Base-by-base conservation (phyloP, 2,113 vertebrate species). In the Nycticryphes semicollaris region DNA sequence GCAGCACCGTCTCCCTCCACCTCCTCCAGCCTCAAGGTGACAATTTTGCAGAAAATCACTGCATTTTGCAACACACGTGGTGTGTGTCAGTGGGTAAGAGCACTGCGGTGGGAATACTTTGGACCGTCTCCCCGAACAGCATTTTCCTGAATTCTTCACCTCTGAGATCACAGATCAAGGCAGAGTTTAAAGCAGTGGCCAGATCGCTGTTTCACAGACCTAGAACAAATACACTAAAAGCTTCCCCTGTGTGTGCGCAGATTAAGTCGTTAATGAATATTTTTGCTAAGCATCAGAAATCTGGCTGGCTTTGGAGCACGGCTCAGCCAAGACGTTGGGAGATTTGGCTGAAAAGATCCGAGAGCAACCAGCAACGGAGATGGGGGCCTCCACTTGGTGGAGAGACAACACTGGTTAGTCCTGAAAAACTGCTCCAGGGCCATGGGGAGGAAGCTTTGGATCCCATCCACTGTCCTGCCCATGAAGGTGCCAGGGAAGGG, bases 221-320 rank as follows among this genome's bases (percentile, higher is more conserved):
- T 80, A 47, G 70, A 95, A 90, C 94, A 97, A 96, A 97, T 53
- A 84, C 95, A 23, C 89, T 88, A 75, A 96, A 94, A 94, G 89
- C 96, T 86, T 95, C 94, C 89, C 93, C 85, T 78, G 81, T 85
- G 86, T 90, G 86, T 17, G 66, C 0, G 10, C 73, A 93, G 95
- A 97, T 91, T 96, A 96, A 96, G 94, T 95, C 77, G 35, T 91
- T 96, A 96, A 97, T 97, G 93, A 93, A 92, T 96, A 94, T 82
- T 85, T 96, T 94, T 76, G 74, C 84, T 91, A 85, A 95, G 84
- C 92, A 94, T 93, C 90, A 96, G 87, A 93, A 89, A 86, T 83
- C 91, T 93, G 93, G 94, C 86, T 74, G 88, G 39, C 3, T 76
- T 31, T 53, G 74, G 96, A 90, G 69, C 77, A n/a, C 73, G 11